A percentile compares a stretch with the other conserved stretches of the same genome.
phyloP scores from a whole-genome alignment of 2,888 invertebrate genomes.

The Gryllus longicercus region DNA sequence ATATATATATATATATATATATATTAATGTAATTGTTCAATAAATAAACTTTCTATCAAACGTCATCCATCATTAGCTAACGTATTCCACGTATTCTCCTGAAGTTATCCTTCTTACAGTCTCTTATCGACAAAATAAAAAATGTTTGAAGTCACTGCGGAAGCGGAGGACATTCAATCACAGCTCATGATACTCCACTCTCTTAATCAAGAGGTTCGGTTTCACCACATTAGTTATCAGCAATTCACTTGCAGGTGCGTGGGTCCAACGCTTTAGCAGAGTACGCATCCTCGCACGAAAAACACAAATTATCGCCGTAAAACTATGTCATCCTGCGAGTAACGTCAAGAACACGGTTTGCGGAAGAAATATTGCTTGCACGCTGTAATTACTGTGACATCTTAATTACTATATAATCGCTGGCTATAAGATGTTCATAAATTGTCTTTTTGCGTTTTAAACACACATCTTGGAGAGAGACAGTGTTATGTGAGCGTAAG shows the following conservation, averaged over 20 bases:
- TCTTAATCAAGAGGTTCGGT: not conserved
- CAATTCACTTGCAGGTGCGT: not conserved
- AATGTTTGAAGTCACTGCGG: too few species aligned
- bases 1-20: too few species aligned
- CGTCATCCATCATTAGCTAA: too few species aligned
- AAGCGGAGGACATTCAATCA: too few species aligned
- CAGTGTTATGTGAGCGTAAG: not conserved
- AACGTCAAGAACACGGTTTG: not conserved
- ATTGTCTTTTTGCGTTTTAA: constrained; percentile 4
- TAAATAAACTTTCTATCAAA: too few species aligned
- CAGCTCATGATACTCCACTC: too few species aligned
- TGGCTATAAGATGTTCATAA: not conserved
- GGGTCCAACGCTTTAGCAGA: not conserved
- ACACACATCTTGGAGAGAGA: not conserved
- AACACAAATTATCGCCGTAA: not conserved
- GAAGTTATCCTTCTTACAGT: too few species aligned
- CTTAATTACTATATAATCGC: constrained; percentile 5
- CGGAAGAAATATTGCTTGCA: constrained; percentile 2
- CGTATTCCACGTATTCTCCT: too few species aligned
- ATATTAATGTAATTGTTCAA: too few species aligned
- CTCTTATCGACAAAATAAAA: too few species aligned
- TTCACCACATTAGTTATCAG: not conserved
- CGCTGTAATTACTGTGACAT: constrained; percentile 11
- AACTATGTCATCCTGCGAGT: not conserved
- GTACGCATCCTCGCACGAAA: not conserved